Base-by-base conservation (phyloP, 2,113 vertebrate species). In the Odobenus rosmarus region DNA sequence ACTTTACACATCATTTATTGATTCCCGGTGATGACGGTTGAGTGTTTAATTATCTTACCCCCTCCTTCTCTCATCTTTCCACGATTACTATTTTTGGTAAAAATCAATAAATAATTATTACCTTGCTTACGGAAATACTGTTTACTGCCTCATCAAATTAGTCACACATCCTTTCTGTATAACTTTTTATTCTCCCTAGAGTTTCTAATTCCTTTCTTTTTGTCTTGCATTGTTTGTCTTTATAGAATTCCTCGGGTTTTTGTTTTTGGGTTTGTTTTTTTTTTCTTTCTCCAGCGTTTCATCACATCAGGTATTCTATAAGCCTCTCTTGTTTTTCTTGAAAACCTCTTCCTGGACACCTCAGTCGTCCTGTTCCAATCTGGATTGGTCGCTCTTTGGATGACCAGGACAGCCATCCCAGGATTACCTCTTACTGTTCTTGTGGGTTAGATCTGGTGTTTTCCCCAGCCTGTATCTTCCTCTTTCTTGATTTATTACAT, bases 71-170 rank as follows among this genome's bases (percentile, higher is more conserved):
- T 46, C 46, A 49, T 19, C 23, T 67, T 92, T 26, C 33, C 16
- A 90, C 14, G 62, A 15, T 94, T 42, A 84, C 55, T 74, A 21
- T 77, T 92, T 98, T 85, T 9, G n/a, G 64, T 61, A 69, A 36
- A 21, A 91, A 90, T 71, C 49, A 87, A 69, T 93, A 33, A 88
- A 76, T 85, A 33, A 76, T 91, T 94, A 74, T 51, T 64, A 64
- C 51, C 95, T 90, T 91, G 91, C 21, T 83, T 81, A 81, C 57
- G 69, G 23, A 96, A 88, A 67, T 88, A 46, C 19, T 46, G 61
- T 88, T 82, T 55, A 89, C 67, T 92, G 49, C 31, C 80, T 94
- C 49, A 84, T 83, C 80, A 80, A 23, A 51, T 92, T 83, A 88
- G 57, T 62, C 61, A 11, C 19, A 80, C 9, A 31, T 61, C 8